Base-by-base conservation (phyloP, 2,888 invertebrate genomes). In the Hirtodrosophila cameraria region DNA sequence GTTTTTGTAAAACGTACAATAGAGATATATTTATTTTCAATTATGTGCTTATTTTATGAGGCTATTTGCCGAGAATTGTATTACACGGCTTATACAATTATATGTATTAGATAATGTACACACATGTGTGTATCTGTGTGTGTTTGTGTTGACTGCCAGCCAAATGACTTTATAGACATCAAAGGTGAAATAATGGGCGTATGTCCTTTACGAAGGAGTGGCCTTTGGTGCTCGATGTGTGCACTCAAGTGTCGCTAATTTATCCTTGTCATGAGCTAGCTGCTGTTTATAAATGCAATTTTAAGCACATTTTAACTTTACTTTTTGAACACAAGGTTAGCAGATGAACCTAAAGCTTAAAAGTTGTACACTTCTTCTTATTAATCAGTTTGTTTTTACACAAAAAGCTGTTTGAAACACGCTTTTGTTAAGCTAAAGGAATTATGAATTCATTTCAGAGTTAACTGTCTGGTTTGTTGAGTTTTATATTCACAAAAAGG, bases 221-320 rank as follows among this genome's bases (percentile, higher is more conserved):
- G 16, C 36, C 16, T 23, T 8, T n/a, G 18, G 13, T 5, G 11
- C 20, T 35, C 45, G 54, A 41, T 46, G 45, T 70, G 79, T 58
- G 66, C 82, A 43, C 54, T 66, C 58, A 13, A 45, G 57, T 55
- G 66, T 42, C 49, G 9, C 45, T 68, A 75, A 83, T 79, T 79
- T 71, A 63, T 71, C 67, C 67, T 65, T 53, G 52, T 30, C 36
- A 38, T 30, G 39, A 27, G 23, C 50, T 52, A 41, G 63, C 41
- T 57, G 36, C 28, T 18, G 5, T 25, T 42, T 27, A 48, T 25
- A 27, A 43, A 64, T 25, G 27, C 12, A 53, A 33, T 64, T 52
- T 4, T 8, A 5, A 15, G 28, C 8, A 45, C 49, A 28, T 36
- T 15, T 58, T n/a, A 15, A 1, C 18, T 27, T 46, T n/a, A 49